Evolutionary conservation across 2,113 vertebrate species (phyloP), one percentile per base, ranked within the genome.

Genomic region (Odocoileus virginianus): DNA sequence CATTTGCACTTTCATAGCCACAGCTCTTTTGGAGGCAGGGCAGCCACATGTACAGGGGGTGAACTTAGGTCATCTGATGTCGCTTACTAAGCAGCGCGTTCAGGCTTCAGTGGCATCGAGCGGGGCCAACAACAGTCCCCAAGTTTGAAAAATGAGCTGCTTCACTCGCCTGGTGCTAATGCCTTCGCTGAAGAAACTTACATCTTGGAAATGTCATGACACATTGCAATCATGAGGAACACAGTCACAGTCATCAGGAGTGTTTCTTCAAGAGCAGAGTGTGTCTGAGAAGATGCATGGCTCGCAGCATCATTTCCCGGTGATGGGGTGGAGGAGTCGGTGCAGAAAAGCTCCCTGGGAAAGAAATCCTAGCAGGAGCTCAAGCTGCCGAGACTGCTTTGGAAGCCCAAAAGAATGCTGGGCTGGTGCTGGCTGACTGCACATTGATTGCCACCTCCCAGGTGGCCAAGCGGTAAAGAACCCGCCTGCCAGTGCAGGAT

Each of bases 181-280:
- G 97, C 95, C 95, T 98, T 97, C 98, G 97, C 95, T 90, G 64
- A 97, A 98, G 96, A 96, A 98, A 98, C 98, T 97, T 98, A 97
- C 91, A 97, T 98, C 98, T 98, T 98, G 97, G 98, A 98, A 98
- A 98, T 98, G 97, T 98, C 98, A 97, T 98, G 98, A 98, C 98
- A 98, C 96, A 89, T 97, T 97, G 97, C 97, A 95, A 97, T 99
- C 98, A 98, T 96, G 54, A 95, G 98, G 98, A 98, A 98, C 97
- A 98, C 86, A 94, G 93, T 93, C 87, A 47, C 89, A 64, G 98
- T 98, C 98, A 98, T 95, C 81, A 89, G 94, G 97, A 98, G 96
- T 90, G 88, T 97, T 82, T 98, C 98, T 98, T 98, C 93, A 96
- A 52, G 95, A 96, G 94, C 87, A 86, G 95, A 98, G 95, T 40